Evolutionary conservation across 37 sponge, comb jelly and placozoan genomes (phyloP).

Genomic region (Spongilla lacustris): DNA sequence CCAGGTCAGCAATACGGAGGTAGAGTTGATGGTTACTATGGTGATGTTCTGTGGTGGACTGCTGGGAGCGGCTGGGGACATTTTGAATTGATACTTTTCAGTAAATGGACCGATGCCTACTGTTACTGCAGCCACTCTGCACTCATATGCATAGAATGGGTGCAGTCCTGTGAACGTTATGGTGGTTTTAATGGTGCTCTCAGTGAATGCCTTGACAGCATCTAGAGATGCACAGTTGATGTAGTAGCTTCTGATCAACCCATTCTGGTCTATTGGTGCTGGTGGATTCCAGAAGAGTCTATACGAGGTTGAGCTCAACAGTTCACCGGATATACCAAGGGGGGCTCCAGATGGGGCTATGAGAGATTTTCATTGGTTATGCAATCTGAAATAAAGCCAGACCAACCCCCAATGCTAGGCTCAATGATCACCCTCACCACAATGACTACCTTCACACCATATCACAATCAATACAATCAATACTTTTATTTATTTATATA

Average conservation of each 20-base stretch:
- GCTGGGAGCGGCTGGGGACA: too few species aligned
- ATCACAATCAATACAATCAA: too few species aligned
- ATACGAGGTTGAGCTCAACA: neutral
- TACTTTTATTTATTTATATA: too few species aligned
- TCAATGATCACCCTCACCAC: too few species aligned
- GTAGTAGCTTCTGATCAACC: conserved; percentile 28
- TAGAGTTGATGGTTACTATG: too few species aligned
- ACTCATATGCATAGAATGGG: conserved; percentile 48
- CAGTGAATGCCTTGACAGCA: neutral
- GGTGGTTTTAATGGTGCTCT: neutral
- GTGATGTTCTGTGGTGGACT: too few species aligned
- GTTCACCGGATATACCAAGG: neutral
- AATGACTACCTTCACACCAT: too few species aligned
- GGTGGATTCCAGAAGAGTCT: conserved; percentile 31
- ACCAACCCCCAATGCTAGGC: too few species aligned
- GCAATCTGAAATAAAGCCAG: too few species aligned
- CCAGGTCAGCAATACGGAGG: too few species aligned
- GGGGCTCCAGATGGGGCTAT: conserved; percentile 45
- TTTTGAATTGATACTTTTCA: neutral
- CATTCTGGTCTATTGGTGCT: conserved; percentile 14
- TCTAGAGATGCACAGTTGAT: conserved; percentile 18
- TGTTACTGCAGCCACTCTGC: conserved; percentile 40
- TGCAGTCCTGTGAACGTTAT: conserved; percentile 19
- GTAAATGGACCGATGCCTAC: conserved; percentile 33
- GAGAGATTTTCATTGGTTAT: neutral